Percentiles rank a stretch among this genome's conserved stretches.
phyloP scores from a whole-genome alignment of 2,113 vertebrate species.

The Dryoscopus gambensis region DNA sequence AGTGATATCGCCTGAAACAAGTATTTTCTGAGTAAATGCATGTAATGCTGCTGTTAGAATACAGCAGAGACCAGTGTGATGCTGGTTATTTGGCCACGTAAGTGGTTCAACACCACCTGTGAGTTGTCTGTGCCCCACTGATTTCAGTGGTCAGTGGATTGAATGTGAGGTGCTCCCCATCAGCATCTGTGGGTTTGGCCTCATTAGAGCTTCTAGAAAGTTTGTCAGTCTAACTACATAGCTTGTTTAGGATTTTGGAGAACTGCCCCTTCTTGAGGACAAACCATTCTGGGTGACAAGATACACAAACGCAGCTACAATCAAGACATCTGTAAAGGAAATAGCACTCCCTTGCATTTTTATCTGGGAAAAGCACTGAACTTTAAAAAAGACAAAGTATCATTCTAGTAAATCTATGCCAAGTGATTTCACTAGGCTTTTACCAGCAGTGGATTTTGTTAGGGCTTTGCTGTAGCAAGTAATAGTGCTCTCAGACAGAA shows the following conservation, averaged over 20 bases:
- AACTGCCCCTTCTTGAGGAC: not conserved
- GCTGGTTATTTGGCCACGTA: not conserved
- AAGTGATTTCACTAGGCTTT: not conserved
- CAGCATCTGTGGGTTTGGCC: not conserved
- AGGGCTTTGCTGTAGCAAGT: not conserved
- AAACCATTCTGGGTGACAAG: not conserved
- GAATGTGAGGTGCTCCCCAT: not conserved
- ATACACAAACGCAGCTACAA: not conserved
- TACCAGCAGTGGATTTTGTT: not conserved
- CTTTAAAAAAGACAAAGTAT: not conserved
- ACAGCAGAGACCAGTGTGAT: not conserved
- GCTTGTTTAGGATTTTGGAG: not conserved
- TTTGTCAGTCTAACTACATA: not conserved
- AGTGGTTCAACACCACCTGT: not conserved
- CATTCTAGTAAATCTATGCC: not conserved
- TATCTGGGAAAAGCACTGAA: not conserved
- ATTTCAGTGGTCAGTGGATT: not conserved
- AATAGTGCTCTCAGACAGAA: not conserved
- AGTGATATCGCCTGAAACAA: not conserved
- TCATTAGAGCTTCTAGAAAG: not conserved
- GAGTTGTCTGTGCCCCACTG: not conserved
- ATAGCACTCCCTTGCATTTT: not conserved
- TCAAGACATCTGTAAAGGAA: not conserved
- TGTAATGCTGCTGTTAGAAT: not conserved
- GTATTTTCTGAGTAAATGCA: not conserved